A percentile compares a stretch with the other conserved stretches of the same genome.
Conservation (phyloP, 2,113 vertebrate species). For the Labrus mixtus region DNA sequence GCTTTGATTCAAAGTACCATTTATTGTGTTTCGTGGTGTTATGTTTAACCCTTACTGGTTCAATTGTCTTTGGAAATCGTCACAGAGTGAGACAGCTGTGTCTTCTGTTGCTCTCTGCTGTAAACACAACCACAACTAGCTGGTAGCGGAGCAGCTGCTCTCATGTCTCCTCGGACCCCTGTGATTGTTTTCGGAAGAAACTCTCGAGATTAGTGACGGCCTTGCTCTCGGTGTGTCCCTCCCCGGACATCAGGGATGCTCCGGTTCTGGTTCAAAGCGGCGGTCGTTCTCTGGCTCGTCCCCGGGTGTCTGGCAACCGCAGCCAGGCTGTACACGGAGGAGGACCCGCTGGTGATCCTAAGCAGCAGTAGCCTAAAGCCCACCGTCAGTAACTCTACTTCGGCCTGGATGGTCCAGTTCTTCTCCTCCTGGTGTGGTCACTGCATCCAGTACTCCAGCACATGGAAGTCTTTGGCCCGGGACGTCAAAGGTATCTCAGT, state of each 20-base stretch:
- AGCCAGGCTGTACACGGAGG: slow-evolving; percentile 85
- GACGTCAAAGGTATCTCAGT: slow-evolving; percentile 89
- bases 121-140: slow-evolving; percentile 24
- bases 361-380: slow-evolving; percentile 80
- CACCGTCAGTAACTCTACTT: slow-evolving; percentile 86
- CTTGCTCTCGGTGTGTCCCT: neutral
- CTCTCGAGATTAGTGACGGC: neutral
- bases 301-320: slow-evolving; percentile 3
- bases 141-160: neutral
- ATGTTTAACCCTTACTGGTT: neutral
- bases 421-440: slow-evolving; percentile 96
- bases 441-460: slow-evolving; percentile 93
- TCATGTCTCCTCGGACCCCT: slow-evolving; percentile 24
- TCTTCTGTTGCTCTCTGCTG: neutral
- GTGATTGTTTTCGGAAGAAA: neutral
- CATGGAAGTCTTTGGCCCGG: slow-evolving; percentile 90
- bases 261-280: slow-evolving; percentile 32
- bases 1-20: neutral
- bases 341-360: slow-evolving; percentile 89
- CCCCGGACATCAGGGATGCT: slow-evolving; percentile 32
- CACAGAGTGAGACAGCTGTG: slow-evolving; percentile 37
- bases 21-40: fast-evolving
- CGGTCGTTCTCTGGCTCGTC: slow-evolving; percentile 31
- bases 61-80: fast-evolving
- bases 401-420: slow-evolving; percentile 95